These are phyloP conservation scores for Hephaestus fuliginosus DNA, from an alignment of 2,797 vertebrate species.

Conservation along the genomic window DNA sequence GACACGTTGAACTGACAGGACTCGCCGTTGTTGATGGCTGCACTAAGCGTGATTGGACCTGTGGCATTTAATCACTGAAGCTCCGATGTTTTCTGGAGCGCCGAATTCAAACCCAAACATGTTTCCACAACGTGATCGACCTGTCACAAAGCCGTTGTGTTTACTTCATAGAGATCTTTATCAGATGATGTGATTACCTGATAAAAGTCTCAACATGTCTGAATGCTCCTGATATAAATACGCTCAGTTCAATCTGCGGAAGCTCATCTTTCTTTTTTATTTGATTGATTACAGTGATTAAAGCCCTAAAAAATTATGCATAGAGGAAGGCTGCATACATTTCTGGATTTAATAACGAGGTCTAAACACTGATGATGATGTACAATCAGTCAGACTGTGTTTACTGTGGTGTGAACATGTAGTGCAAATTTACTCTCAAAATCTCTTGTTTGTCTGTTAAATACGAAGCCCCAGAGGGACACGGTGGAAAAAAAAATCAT, in stretches of 20 bases:
- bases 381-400: neutral
- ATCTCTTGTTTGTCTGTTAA: neutral
- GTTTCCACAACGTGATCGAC: neutral
- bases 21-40: slow-evolving; percentile 5
- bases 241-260: neutral
- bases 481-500: too few species aligned
- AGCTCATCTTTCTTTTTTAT: neutral
- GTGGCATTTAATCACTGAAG: slow-evolving; percentile 39
- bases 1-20: slow-evolving; percentile 33
- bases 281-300: neutral
- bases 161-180: neutral
- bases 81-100: neutral
- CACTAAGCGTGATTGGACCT: slow-evolving; percentile 53
- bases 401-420: neutral
- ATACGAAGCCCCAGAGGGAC: too few species aligned
- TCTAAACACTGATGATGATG: neutral
- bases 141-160: neutral
- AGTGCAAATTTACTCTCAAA: neutral
- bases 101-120: neutral
- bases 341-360: neutral
- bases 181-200: neutral
- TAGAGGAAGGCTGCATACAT: neutral
- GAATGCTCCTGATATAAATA: neutral
- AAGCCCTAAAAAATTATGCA: neutral
- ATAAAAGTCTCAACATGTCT: neutral